phyloP scores from a whole-genome alignment of 2,888 invertebrate species.

The Eupithecia subumbrata region DNA sequence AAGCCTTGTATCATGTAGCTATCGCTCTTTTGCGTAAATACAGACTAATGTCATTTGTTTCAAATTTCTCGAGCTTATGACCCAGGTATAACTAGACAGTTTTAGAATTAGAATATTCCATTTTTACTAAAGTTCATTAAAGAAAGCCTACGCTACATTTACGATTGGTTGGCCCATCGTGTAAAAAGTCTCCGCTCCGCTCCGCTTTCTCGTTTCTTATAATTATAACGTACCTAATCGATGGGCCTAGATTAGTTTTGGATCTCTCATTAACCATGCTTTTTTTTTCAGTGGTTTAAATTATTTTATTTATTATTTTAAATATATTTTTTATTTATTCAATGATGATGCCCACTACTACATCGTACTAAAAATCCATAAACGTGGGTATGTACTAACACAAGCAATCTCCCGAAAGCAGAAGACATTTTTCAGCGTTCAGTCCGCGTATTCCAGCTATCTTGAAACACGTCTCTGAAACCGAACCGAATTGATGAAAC shows the following conservation, averaged over 20 bases:
- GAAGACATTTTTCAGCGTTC: slow-evolving; percentile 53
- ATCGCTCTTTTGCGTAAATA: too few relatives aligned
- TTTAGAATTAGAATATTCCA: too few relatives aligned
- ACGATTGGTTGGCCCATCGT: neutral
- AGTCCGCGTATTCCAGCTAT: slow-evolving; percentile 49
- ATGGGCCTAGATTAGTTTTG: neutral
- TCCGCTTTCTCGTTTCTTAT: neutral
- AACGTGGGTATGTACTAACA: neutral
- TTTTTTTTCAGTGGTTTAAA: neutral
- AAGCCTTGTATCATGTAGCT: neutral
- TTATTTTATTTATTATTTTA: neutral
- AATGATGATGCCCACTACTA: neutral
- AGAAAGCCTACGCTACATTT: neutral
- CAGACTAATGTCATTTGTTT: too few relatives aligned
- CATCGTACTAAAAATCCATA: neutral
- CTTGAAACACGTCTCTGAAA: slow-evolving; percentile 55
- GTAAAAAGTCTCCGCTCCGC: neutral
- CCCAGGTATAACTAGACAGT: too few relatives aligned
- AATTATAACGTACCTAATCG: neutral
- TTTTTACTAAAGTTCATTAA: too few relatives aligned
- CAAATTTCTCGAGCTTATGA: too few relatives aligned
- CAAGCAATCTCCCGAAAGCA: slow-evolving; percentile 35
- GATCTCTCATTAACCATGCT: neutral
- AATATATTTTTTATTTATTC: neutral
- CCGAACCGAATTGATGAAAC: slow-evolving; percentile 45